Base-by-base conservation (phyloP, 2,113 vertebrate species). In the Platycercus adscitus region DNA sequence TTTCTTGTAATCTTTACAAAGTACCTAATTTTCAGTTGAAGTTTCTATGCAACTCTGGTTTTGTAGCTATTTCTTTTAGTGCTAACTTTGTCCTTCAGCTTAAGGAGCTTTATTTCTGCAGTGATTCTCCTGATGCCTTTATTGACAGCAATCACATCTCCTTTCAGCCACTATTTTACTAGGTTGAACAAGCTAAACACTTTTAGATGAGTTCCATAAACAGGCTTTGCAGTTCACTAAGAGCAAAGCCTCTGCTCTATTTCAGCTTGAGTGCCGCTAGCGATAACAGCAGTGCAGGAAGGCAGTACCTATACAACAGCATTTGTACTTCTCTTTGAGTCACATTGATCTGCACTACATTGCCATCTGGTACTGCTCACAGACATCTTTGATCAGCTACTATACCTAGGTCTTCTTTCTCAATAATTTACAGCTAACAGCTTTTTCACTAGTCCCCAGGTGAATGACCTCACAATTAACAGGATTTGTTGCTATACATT, bases 361-460 rank as follows among this genome's bases (percentile, higher is more conserved):
- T 66, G 65, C 81, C 76, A 77, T 13, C 89, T 85, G 85, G 56
- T 77, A 65, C 56, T 11, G 64, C 85, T 86, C 81, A 77, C 56
- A 65, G 69, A 63, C 75, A 49, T 47, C 85, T 61, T 37, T 63
- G 41, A 85, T 88, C 88, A 73, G 41, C 60, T 58, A 26, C 58
- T 47, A 16, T 11, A 77, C 46, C 71, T 28, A 50, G 35, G 72
- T 16, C 37, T 63, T 46, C 77, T 65, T 80, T 49, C 85, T 70
- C 86, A 66, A 66, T 71, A 66, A 94, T 83, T 86, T 66, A 83
- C 46, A 94, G 89, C 77, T 84, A 66, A 84, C 23, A 84, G 89
- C 35, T 70, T 81, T 68, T 63, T 49, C 39, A 24, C 50, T 35
- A 50, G 83, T 71, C 56, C 46, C 81, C 68, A 56, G 68, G 72